Percentiles rank a stretch among this genome's conserved stretches.
Evolutionary conservation across 2,797 vertebrate genomes (phyloP).

Genomic region (Synaphobranchus kaupii): DNA sequence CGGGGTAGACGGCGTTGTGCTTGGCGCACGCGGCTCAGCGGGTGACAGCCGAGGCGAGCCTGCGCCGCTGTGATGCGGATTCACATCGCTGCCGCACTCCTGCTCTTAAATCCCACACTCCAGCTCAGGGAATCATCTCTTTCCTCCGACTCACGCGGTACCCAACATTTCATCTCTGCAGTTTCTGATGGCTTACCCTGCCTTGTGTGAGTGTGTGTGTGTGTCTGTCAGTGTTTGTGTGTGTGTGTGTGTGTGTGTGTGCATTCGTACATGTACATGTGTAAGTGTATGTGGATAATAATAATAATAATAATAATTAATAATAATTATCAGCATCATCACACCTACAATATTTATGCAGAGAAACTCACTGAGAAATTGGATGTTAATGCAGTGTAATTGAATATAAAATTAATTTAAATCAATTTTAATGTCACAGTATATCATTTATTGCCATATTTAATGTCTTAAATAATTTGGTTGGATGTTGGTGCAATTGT

Average conservation of each 20-base stretch:
- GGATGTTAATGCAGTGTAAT: too few species aligned
- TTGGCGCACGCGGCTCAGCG: slow-evolving; percentile 34
- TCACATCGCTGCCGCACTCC: slow-evolving; percentile 40
- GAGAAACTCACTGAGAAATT: neutral
- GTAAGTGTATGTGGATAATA: too few species aligned
- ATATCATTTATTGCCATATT: too few species aligned
- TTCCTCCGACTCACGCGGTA: slow-evolving; percentile 35
- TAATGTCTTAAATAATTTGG: too few species aligned
- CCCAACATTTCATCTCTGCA: slow-evolving; percentile 34
- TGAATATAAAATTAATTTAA: too few species aligned
- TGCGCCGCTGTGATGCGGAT: slow-evolving; percentile 41
- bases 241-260: neutral
- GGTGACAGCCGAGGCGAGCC: slow-evolving; percentile 52
- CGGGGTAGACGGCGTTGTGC: slow-evolving; percentile 39
- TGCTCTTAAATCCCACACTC: slow-evolving; percentile 50
- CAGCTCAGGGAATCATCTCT: slow-evolving; percentile 37
- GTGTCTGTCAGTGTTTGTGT: neutral
- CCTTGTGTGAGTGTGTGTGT: too few species aligned
- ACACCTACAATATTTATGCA: neutral
- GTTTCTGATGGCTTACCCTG: slow-evolving; percentile 20
- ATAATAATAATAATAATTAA: too few species aligned
- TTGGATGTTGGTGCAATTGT: too few species aligned
- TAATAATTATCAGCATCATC: too few species aligned
- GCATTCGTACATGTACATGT: neutral
- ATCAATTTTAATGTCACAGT: too few species aligned